Percentiles rank a stretch among this genome's conserved stretches.
Conservation (phyloP, 1,140 invertebrate species). For the Danaus melanippus region DNA sequence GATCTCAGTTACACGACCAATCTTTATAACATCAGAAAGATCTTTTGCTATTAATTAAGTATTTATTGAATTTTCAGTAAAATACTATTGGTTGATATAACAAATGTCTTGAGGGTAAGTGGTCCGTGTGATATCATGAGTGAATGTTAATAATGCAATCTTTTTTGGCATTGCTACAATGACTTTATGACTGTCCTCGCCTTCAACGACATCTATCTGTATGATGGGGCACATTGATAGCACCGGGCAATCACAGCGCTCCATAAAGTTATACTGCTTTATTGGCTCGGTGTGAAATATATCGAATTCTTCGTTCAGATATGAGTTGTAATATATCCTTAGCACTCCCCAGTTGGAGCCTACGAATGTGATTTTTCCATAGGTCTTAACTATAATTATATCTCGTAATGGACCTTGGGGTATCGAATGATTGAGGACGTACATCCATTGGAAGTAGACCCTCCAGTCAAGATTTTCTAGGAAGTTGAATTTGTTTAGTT, state of each 20-base stretch:
- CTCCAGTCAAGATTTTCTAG: slow-evolving; percentile 14
- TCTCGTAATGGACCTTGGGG: slow-evolving; percentile 36
- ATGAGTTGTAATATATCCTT: slow-evolving; percentile 49
- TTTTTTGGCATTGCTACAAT: slow-evolving; percentile 52
- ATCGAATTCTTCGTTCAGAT: slow-evolving; percentile 35
- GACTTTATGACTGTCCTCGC: slow-evolving; percentile 38
- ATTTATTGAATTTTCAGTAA: no score
- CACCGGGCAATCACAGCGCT: slow-evolving; percentile 38
- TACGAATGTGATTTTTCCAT: slow-evolving; percentile 46
- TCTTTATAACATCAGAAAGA: no score
- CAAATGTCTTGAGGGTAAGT: no score
- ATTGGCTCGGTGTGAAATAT: slow-evolving; percentile 38
- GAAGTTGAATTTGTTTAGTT: slow-evolving; percentile 10
- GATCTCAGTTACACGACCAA: no score
- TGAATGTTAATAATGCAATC: slow-evolving; percentile 40
- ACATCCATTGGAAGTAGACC: slow-evolving; percentile 42
- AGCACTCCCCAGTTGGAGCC: slow-evolving; percentile 49
- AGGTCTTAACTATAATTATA: slow-evolving; percentile 33
- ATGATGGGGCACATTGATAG: slow-evolving; percentile 41
- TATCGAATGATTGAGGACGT: slow-evolving; percentile 27
- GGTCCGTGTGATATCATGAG: slow-evolving; percentile 18
- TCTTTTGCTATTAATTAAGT: no score
- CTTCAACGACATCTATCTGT: slow-evolving; percentile 41
- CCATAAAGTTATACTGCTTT: slow-evolving; percentile 53
- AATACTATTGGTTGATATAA: no score